Percentiles rank a stretch among this genome's conserved stretches.
Evolutionary conservation across 2,888 invertebrate species (phyloP).

Genomic region (Drosophila mercatorum): DNA sequence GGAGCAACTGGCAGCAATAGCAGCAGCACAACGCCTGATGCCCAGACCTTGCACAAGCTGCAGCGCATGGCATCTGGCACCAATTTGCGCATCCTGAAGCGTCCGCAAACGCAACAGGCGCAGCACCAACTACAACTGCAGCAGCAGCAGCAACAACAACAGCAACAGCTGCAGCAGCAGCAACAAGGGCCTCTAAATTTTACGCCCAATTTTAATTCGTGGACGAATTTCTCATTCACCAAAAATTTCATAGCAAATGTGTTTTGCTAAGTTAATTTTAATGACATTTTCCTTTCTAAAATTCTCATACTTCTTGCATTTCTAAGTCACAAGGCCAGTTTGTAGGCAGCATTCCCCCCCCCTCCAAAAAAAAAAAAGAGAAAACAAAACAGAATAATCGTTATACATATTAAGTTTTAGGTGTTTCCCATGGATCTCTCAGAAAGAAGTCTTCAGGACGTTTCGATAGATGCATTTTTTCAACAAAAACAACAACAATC

Average conservation of each 20-base stretch:
- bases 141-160: conserved; percentile 32
- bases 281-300: conserved; percentile 6
- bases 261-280: conserved; percentile 78
- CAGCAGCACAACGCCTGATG: conserved; percentile 40
- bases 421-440: conserved; percentile 43
- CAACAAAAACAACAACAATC: conserved; percentile 13
- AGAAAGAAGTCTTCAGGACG: conserved; percentile 9
- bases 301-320: conserved; percentile 33
- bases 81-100: conserved; percentile 75
- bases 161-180: conserved; percentile 39
- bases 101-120: conserved; percentile 73
- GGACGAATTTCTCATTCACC: conserved; percentile 84
- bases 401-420: conserved; percentile 31
- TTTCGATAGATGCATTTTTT: conserved; percentile 40
- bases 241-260: conserved; percentile 84
- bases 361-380: neutral
- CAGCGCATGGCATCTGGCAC: conserved; percentile 81
- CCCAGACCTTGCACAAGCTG: conserved; percentile 59
- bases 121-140: conserved; percentile 31
- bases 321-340: conserved; percentile 37
- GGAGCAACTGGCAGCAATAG: conserved; percentile 31
- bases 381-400: conserved; percentile 1
- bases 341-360: conserved; percentile 33
- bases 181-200: conserved; percentile 69
- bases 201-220: conserved; percentile 84